Base-by-base conservation (phyloP, 2,888 invertebrate species). In the Schrankia costaestrigalis region DNA sequence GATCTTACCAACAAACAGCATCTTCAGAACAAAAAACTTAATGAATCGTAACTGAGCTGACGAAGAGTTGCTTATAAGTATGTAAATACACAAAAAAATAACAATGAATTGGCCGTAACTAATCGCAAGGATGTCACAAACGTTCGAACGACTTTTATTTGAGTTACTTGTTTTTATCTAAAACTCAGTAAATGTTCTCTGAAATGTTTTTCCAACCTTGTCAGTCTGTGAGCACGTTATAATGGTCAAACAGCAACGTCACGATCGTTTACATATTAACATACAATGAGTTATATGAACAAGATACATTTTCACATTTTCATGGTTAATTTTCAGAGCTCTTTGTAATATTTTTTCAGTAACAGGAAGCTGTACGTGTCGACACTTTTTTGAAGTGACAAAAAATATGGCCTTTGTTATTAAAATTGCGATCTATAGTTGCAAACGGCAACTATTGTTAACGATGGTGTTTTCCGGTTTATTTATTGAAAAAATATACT, bases 121-220 rank as follows among this genome's bases (percentile, higher is more conserved):
- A 56, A 60, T 51, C 24, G 31, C 12, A 22, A 43, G 33, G 35
- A 51, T 47, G 57, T 54, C 40, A 46, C 41, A 42, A 56, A 46
- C 30, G 35, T 41, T 40, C 6, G 3, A 23, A 7, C 33, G 41
- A 25, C 31, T 39, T 19, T 31, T 51, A 47, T 51, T 45, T 35
- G 25, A 42, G 19, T 41, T 50, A 36, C 42, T 44, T 19, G 41
- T 38, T 26, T 12, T 39, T 50, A 32, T 41, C 25, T 40, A 31
- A 24, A 15, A 12, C 37, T 26, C 32, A 26, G 8, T 18, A 27
- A 30, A 42, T 18, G 11, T 40, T 26, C 18, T 26, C 22, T 14
- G 25, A 37, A 13, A 11, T 45, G 35, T 54, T 54, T 46, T 51
- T 35, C 30, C 40, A 49, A 54, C 57, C 54, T 54, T 53, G 49